Conservation (phyloP, 2,888 invertebrate species). For the Ypsolopha sequella region DNA sequence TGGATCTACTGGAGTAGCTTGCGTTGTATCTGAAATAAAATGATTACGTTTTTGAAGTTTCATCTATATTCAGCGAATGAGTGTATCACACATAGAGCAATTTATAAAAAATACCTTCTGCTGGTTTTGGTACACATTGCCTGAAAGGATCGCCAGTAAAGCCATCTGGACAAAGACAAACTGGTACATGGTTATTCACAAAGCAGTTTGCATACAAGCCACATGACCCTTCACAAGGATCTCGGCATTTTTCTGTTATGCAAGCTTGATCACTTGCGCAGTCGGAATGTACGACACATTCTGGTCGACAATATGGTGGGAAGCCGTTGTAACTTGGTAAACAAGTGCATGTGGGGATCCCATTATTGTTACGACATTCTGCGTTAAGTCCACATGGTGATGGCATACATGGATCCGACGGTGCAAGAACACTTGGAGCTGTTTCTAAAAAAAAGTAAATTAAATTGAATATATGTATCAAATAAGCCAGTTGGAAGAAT, state of each 20-base stretch:
- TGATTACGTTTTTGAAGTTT: constrained; percentile 3
- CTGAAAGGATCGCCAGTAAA: constrained; percentile 80
- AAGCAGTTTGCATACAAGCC: constrained; percentile 76
- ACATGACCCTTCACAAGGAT: constrained; percentile 79
- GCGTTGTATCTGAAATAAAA: constrained; percentile 25
- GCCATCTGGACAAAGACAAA: constrained; percentile 77
- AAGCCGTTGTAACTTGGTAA: constrained; percentile 74
- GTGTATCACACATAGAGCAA: background rate
- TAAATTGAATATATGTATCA: background rate
- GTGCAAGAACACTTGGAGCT: constrained; percentile 34
- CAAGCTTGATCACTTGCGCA: constrained; percentile 76
- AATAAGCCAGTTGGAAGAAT: background rate
- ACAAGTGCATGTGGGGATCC: constrained; percentile 79
- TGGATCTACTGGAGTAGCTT: constrained; percentile 43
- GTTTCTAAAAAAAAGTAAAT: constrained; percentile 28
- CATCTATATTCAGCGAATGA: background rate
- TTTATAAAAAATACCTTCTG: constrained; percentile 40
- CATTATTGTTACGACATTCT: constrained; percentile 79
- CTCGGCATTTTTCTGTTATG: constrained; percentile 75
- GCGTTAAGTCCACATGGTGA: constrained; percentile 81
- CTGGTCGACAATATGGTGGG: constrained; percentile 75
- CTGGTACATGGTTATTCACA: constrained; percentile 78
- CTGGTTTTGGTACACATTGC: constrained; percentile 68
- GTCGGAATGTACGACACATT: constrained; percentile 75
- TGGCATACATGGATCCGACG: constrained; percentile 76